A percentile compares a stretch with the other conserved stretches of the same genome.
Evolutionary conservation across 2,888 invertebrate genomes (phyloP).

Genomic region (Dione juno): DNA sequence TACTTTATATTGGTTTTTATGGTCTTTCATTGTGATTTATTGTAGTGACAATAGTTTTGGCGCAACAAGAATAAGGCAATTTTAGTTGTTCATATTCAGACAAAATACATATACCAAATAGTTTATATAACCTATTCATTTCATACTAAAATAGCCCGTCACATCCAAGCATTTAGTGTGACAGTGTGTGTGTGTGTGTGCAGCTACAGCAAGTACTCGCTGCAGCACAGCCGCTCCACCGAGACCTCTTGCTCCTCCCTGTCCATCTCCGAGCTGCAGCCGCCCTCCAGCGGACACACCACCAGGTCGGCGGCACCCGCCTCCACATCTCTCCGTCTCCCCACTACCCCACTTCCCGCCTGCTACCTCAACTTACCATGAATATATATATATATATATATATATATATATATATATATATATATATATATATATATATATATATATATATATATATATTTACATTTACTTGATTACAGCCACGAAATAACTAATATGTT

Average conservation of each 20-base stretch:
- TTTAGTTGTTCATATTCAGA: too few species aligned
- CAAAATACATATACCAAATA: too few species aligned
- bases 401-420: too few species aligned
- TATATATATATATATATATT: too few species aligned
- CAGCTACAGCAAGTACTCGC: conserved; percentile 78
- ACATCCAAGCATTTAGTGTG: background rate
- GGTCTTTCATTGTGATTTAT: background rate
- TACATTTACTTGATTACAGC: too few species aligned
- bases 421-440: too few species aligned
- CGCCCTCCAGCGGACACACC: conserved; percentile 59
- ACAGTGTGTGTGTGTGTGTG: conserved; percentile 42
- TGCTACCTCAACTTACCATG: too few species aligned
- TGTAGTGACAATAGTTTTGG: background rate
- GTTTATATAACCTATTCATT: background rate
- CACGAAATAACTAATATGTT: too few species aligned
- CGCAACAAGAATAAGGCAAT: too few species aligned
- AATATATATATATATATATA: too few species aligned
- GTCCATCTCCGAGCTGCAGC: conserved; percentile 63
- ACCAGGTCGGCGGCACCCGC: conserved; percentile 56
- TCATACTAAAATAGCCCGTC: background rate
- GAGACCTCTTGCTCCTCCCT: conserved; percentile 72
- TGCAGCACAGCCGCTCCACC: conserved; percentile 77
- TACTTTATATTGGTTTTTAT: background rate
- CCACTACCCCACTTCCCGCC: background rate
- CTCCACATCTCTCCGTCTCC: conserved; percentile 10